Evolutionary conservation across 30 jellyfish, hydroid and myxozoan genomes (phyloP), one percentile per base, ranked within the genome.

Genomic region (Aurelia coerulea): DNA sequence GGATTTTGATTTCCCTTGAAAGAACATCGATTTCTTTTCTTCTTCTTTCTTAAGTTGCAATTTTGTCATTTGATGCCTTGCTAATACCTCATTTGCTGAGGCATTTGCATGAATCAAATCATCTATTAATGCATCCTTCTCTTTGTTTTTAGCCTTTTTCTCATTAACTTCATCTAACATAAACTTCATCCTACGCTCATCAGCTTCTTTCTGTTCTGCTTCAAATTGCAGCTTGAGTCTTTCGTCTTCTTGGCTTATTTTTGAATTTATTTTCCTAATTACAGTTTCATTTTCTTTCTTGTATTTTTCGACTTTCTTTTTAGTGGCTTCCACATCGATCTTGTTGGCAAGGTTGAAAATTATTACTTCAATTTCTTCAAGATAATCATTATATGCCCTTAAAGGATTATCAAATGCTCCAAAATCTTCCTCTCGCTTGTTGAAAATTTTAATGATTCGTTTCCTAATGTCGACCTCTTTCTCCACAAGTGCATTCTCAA

Each of bases 21-120:
- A 95, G 83, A 95, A 95, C 65, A 95, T 74, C 5, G 99, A 95
- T 59, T 86, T 90, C 76, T 86, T 90, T 49, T 95, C 97, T 39
- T 95, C 99, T 4, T 78, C 93, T 59, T 95, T 96, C 79, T 78
- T 83, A 31, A 84, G 88, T 31, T 87, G 89, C 54, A 68, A 34
- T 54, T 82, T 78, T 16, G 86, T 76, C 66, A 65, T 41, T n/a
- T 80, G 94, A 75, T 95, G 99, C 62, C 99, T 86, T 53, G 99
- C 97, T 11, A 95, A 52, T 19, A 95, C 97, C 73, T 95, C 99
- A 29, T 90, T 97, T 10, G 99, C 99, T 2, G 97, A 90, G 33
- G 97, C 97, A 76, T 90, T 95, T 14, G 99, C 99, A 62, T 95
- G 94, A 2, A 95, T 97, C 31, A 95, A 69, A 42, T 95, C 99